phyloP scores from a whole-genome alignment of 1,140 invertebrate genomes.

The Ganaspis sp. region DNA sequence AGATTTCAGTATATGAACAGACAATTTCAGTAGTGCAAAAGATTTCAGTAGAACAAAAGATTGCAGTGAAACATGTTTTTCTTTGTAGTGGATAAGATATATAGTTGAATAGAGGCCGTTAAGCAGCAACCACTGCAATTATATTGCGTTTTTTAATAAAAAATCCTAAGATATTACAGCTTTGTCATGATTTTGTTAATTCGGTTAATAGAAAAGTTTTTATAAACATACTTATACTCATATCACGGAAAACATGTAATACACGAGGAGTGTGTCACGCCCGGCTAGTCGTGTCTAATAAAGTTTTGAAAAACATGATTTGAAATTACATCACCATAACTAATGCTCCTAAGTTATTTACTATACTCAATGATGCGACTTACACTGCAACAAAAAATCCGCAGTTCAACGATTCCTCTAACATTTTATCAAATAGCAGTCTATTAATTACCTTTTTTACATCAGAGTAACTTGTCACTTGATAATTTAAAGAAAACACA shows the following conservation, averaged over 20 bases:
- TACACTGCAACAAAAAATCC: not conserved
- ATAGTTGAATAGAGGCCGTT: too few relatives aligned
- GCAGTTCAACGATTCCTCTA: not conserved
- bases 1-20: too few relatives aligned
- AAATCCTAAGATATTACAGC: not conserved
- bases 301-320: slow-evolving; percentile 30
- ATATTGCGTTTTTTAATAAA: not conserved
- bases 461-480: not conserved
- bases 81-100: too few relatives aligned
- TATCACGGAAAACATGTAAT: slow-evolving; percentile 24
- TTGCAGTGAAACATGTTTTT: too few relatives aligned
- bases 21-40: too few relatives aligned
- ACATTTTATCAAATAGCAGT: not conserved
- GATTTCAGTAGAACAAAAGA: too few relatives aligned
- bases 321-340: slow-evolving; percentile 17
- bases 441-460: not conserved
- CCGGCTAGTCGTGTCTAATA: slow-evolving; percentile 22
- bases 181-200: not conserved
- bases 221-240: slow-evolving; percentile 3
- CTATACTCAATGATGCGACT: not conserved
- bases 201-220: not conserved
- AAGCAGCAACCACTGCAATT: too few relatives aligned
- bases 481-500: not conserved
- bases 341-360: slow-evolving; percentile 16
- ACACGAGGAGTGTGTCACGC: slow-evolving; percentile 8